Base-by-base conservation (phyloP, 1,140 invertebrate genomes). In the Maniola jurtina region DNA sequence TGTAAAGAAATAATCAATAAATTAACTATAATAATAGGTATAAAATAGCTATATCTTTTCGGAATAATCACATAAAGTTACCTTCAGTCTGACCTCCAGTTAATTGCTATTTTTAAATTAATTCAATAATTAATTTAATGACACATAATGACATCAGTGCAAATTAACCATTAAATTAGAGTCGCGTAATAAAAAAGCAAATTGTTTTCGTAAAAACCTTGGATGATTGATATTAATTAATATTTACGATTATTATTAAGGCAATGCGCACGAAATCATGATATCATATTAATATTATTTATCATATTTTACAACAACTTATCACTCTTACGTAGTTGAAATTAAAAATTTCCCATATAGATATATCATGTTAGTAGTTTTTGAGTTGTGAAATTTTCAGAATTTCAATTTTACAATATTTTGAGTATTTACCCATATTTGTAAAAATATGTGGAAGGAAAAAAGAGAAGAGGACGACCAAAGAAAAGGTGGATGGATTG, bases 21-120 rank as follows among this genome's bases (percentile, higher is more conserved):
- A 40, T 40, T 9, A 16, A n/a, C 10, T 64, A 60, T 66, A 33
- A 66, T 60, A 54, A 34, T 48, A 13, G 50, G 10, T 50, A 57
- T 58, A 35, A 57, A 58, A 64, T 58, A 58, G 57, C 42, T 59
- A 60, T 33, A 54, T 40, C 13, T 11, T 35, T 59, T 50, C 35
- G 9, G 35, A 42, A 55, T 34, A 55, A 55, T 55, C 52, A 50
- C 48, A 50, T 2, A 50, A 25, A 16, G 48, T 59, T 50, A 55
- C 58, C 58, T 66, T 66, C 25, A 55, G 34, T 60, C 3, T 55
- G 58, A 61, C 57, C 64, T 66, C 64, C 25, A 61, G 10, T 33
- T 55, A 61, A 61, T 45, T 61, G 58, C 52, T 60, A 42, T 50
- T 66, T 61, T 56, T 54, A 61, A 60, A 61, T 61, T 61, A 66